Evolutionary conservation across 2,797 vertebrate species (phyloP), one percentile per base, ranked within the genome.

Genomic region (Channa striata): DNA sequence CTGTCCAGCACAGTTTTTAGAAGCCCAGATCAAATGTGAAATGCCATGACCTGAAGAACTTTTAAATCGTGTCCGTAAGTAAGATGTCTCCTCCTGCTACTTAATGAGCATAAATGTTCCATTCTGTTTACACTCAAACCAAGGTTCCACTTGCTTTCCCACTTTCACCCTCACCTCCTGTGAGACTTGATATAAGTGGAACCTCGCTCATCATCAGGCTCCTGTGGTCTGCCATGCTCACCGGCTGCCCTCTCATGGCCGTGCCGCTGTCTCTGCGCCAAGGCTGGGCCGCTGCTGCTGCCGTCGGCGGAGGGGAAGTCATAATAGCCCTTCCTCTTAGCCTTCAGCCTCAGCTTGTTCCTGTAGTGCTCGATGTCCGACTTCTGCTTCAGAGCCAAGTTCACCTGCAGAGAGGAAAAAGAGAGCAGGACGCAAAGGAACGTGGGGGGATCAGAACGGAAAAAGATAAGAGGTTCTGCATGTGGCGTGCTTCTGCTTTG

Each of bases 331-430:
- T 99, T 99, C 85, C 95, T 94, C 91, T 98, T 98, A 52, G 97
- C 97, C 89, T 99, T 99, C 78, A 99, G 94, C 56, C 98, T 95
- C 73, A 99, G 93, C 83, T 99, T 99, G 93, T 99, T 99, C 88
- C 97, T 96, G 89, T 99, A 99, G 87, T 99, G 97, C 73, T 99
- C 98, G 6, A 99, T 99, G 88, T 99, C 98, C 0, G 98, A 99
- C 87, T 98, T 99, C 94, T 99, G 98, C 85, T 99, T 99, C 84
- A 99, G 92, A 65, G 97, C 97, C 91, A 99, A 93, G 91, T 95
- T 99, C 81, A 98, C 96, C 98, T 99, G 87, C 59, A 46, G 68
- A 72, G 58, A 44, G 10, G 37, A 68, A 48, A 68, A 48, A 68
- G 11, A 59, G n/a, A 1, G 20, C 46, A 21, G n/a, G 52, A 73